Conservation (phyloP, 2,113 vertebrate genomes). For the Entelurus aequoreus region DNA sequence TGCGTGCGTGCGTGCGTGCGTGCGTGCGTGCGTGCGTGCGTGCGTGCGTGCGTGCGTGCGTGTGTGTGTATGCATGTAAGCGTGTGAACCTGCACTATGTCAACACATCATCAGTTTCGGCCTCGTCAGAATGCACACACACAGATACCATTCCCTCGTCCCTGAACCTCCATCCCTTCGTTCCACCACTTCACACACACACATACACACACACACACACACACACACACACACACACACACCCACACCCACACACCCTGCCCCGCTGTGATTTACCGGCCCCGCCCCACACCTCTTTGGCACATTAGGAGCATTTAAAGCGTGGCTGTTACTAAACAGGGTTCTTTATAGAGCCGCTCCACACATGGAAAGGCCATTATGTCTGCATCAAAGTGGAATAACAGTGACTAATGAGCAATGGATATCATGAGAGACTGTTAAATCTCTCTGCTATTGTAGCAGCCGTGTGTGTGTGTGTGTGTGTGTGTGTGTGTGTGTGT, state of each 20-base stretch:
- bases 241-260: not conserved
- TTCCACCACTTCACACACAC: constrained; percentile 8
- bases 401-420: constrained; percentile 70
- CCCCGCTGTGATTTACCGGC: constrained; percentile 56
- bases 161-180: constrained; percentile 35
- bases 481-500: too few relatives aligned
- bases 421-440: constrained; percentile 60
- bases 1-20: too few relatives aligned
- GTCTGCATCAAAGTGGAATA: constrained; percentile 64
- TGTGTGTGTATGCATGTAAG: constrained; percentile 7
- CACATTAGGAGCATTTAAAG: constrained; percentile 69
- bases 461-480: not conserved
- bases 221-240: not conserved
- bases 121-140: constrained; percentile 56
- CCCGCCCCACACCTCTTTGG: constrained; percentile 54
- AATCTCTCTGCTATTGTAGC: constrained; percentile 20
- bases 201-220: too few relatives aligned
- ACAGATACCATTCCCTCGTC: constrained; percentile 50
- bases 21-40: not conserved
- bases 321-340: constrained; percentile 66
- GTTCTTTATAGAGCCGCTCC: constrained; percentile 59
- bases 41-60: constrained; percentile 5
- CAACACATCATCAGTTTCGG: constrained; percentile 54
- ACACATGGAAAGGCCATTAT: constrained; percentile 66
- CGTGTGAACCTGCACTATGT: constrained; percentile 51